Conservation (phyloP, 2,113 vertebrate genomes). For the Corythornis madagascariensis region DNA sequence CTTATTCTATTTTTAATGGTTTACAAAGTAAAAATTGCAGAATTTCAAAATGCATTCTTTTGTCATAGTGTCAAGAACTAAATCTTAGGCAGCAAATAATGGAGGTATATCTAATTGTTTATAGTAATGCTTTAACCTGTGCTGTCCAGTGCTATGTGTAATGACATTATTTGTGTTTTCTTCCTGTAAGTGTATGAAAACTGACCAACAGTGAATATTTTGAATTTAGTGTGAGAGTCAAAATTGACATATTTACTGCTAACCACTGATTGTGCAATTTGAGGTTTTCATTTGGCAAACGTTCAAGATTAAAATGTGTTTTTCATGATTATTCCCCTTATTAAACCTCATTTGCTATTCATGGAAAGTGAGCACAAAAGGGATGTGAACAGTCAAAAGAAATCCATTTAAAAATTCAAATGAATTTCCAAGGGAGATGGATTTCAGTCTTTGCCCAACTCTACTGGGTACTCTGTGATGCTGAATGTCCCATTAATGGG, state of each 20-base stretch:
- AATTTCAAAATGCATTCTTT: neutral
- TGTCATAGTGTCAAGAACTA: neutral
- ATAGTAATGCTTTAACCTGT: neutral
- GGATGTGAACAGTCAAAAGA: constrained; percentile 41
- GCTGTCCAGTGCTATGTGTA: neutral
- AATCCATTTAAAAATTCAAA: constrained; percentile 48
- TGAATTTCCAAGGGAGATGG: constrained; percentile 45
- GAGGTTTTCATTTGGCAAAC: constrained; percentile 57
- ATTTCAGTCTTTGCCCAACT: constrained; percentile 26
- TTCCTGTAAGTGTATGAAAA: neutral
- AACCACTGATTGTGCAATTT: neutral
- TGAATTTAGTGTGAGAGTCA: neutral
- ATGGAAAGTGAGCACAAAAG: constrained; percentile 56
- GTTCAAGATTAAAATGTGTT: constrained; percentile 60
- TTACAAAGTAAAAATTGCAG: neutral
- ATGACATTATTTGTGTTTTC: neutral
- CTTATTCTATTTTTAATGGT: neutral
- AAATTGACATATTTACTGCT: neutral
- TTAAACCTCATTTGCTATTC: constrained; percentile 59
- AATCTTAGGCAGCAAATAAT: neutral
- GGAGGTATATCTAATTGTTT: neutral
- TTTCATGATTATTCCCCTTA: constrained; percentile 64
- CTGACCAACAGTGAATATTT: neutral
- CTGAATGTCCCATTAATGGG: neutral
- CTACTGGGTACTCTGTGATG: neutral